These are phyloP conservation scores for Philotrypesis tridentata DNA, from an alignment of 1,140 invertebrate genomes.

Conservation along the genomic window DNA sequence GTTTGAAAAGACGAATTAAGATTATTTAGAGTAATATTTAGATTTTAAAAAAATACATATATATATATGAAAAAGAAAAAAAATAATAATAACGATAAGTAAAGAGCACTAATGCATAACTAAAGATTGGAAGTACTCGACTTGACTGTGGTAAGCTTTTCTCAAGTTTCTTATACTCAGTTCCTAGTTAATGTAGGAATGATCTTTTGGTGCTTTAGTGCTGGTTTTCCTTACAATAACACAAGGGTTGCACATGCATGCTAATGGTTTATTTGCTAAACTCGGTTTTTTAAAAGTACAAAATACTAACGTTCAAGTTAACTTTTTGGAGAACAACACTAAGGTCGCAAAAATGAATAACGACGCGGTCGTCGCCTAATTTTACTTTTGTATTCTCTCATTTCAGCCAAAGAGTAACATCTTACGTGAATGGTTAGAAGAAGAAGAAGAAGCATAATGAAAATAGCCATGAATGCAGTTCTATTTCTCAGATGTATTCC, in stretches of 20 bases:
- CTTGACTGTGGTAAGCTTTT: slow-evolving; percentile 30
- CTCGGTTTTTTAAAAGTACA: not conserved
- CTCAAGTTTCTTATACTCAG: not conserved
- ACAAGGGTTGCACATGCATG: not conserved
- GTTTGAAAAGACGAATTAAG: not conserved
- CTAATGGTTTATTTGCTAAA: too few species aligned
- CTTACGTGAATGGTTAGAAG: slow-evolving; percentile 67
- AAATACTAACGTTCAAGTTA: not conserved
- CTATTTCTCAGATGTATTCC: slow-evolving; percentile 4
- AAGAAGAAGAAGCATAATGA: slow-evolving; percentile 56
- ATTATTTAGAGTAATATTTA: slow-evolving; percentile 1
- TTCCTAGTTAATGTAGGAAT: not conserved
- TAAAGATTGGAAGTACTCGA: slow-evolving; percentile 40
- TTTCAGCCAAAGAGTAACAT: slow-evolving; percentile 68
- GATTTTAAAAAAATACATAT: slow-evolving; percentile 36
- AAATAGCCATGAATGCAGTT: slow-evolving; percentile 27
- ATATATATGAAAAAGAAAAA: too few species aligned
- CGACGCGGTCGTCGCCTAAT: not conserved
- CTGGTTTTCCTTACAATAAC: not conserved
- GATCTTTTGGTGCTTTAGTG: not conserved
- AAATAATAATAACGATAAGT: too few species aligned
- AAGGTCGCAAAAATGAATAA: not conserved
- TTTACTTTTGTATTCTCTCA: slow-evolving; percentile 27
- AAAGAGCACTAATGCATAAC: slow-evolving; percentile 10
- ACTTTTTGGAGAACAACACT: not conserved